These are phyloP conservation scores for Halcyon malimbica DNA, from an alignment of 2,113 vertebrate genomes.

Conservation along the genomic window DNA sequence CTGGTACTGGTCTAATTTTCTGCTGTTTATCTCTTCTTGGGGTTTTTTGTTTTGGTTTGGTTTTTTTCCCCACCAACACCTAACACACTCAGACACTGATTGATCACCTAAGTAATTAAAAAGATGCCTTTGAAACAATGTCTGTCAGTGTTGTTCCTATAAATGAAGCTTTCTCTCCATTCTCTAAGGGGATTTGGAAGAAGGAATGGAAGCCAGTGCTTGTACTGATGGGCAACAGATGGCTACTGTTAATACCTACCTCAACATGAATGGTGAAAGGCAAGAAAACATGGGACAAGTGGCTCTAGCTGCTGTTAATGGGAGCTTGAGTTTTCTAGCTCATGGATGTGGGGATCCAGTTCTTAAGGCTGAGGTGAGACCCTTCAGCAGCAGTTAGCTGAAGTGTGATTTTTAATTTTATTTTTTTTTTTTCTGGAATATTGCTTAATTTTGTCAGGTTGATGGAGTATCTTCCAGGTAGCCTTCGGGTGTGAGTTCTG, in stretches of 20 bases:
- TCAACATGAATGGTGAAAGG: constrained; percentile 30
- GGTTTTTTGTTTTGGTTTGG: neutral
- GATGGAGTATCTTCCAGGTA: neutral
- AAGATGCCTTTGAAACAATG: neutral
- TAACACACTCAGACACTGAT: neutral
- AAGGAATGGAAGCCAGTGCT: constrained; percentile 70
- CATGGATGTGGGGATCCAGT: constrained; percentile 66
- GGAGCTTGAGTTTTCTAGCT: constrained; percentile 72
- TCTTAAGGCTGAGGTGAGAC: constrained; percentile 43
- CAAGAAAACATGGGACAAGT: constrained; percentile 63
- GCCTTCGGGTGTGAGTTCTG: neutral
- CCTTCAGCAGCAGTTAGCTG: neutral
- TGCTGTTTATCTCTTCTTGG: neutral
- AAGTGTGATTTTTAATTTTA: neutral
- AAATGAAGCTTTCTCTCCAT: neutral
- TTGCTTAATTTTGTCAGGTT: neutral
- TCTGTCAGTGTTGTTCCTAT: neutral
- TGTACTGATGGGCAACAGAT: constrained; percentile 66
- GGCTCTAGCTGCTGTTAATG: constrained; percentile 68
- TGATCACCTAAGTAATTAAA: neutral
- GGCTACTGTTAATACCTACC: constrained; percentile 62
- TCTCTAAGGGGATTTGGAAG: constrained; percentile 59
- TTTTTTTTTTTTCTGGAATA: neutral
- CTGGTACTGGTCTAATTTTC: neutral
- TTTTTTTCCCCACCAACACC: neutral